Evolutionary conservation across 2,888 invertebrate genomes (phyloP).

Genomic region (Kuschelorhynchus macadamiae): DNA sequence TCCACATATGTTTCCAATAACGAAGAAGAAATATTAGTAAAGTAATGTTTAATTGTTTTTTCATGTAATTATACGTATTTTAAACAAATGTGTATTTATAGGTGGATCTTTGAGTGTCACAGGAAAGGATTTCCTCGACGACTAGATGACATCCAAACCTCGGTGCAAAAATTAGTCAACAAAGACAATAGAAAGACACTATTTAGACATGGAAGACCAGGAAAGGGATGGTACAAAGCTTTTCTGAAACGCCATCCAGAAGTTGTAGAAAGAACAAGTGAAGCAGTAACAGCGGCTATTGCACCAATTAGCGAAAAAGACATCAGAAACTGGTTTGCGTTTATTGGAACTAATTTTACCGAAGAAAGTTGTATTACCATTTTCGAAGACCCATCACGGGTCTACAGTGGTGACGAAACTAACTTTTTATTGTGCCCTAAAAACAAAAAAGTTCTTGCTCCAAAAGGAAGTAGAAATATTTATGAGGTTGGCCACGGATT

Average conservation of each 20-base stretch:
- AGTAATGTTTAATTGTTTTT: too few species aligned
- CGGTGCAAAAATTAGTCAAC: constrained; percentile 38
- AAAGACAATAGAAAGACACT: constrained; percentile 41
- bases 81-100: too few species aligned
- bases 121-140: constrained; percentile 4
- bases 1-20: too few species aligned
- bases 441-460: constrained; percentile 30
- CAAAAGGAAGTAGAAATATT: constrained; percentile 11
- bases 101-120: constrained; percentile 15
- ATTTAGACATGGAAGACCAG: constrained; percentile 48
- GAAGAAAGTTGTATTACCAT: constrained; percentile 43
- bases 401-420: constrained; percentile 60
- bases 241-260: constrained; percentile 55
- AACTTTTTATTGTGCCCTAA: constrained; percentile 57
- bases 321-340: constrained; percentile 55
- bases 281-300: constrained; percentile 57
- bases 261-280: constrained; percentile 51
- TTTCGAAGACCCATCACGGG: constrained; percentile 53
- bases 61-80: too few species aligned
- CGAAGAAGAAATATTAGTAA: too few species aligned
- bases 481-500: constrained; percentile 23
- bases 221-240: constrained; percentile 54
- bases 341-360: constrained; percentile 49
- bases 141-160: constrained; percentile 2
- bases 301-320: constrained; percentile 52